A percentile compares a stretch with the other conserved stretches of the same genome.
These are phyloP conservation scores for Semotilus atromaculatus DNA, from an alignment of 2,797 vertebrate genomes.

Conservation along the genomic window DNA sequence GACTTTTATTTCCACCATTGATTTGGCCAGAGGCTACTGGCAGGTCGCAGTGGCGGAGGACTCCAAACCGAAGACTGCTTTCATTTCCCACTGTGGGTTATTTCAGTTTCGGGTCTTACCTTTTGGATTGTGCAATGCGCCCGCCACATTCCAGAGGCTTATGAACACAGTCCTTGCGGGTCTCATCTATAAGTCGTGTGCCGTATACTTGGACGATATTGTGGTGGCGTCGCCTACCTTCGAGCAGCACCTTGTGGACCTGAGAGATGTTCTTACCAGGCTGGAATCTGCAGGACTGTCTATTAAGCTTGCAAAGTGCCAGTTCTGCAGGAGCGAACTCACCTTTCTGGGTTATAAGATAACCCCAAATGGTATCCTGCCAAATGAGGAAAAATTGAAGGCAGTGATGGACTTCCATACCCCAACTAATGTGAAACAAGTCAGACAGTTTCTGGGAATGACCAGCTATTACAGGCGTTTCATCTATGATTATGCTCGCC, in stretches of 20 bases:
- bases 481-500: constrained; percentile 2
- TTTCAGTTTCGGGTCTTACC: not conserved
- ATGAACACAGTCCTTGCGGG: not conserved
- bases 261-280: not conserved
- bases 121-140: not conserved
- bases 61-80: not conserved
- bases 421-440: not conserved
- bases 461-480: not conserved
- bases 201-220: not conserved
- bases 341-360: not conserved
- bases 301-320: not conserved
- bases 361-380: not conserved
- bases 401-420: not conserved
- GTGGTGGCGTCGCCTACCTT: not conserved
- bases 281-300: not conserved
- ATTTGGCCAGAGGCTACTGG: not conserved
- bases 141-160: not conserved
- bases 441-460: too few species aligned
- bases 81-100: not conserved
- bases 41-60: not conserved
- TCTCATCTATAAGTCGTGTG: not conserved
- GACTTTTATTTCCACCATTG: not conserved
- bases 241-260: not conserved
- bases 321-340: not conserved
- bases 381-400: not conserved